A percentile compares a stretch with the other conserved stretches of the same genome.
phyloP scores from a whole-genome alignment of 1,140 invertebrate genomes.

The Nomia melanderi region DNA sequence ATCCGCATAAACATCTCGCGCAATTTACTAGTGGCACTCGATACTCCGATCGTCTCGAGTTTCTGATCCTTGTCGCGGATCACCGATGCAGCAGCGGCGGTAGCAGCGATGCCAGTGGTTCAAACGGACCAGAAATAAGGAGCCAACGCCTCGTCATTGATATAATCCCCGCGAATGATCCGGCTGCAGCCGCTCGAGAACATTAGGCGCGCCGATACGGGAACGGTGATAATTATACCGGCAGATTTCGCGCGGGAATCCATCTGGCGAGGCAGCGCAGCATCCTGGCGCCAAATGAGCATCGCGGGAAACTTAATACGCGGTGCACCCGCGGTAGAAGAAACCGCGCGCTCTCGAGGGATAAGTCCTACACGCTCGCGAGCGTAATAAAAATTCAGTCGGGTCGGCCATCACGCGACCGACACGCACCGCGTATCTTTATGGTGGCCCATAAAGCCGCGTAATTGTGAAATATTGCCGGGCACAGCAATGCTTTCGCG shows the following conservation, averaged over 20 bases:
- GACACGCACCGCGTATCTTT: slow-evolving; percentile 76
- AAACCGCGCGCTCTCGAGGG: slow-evolving; percentile 8
- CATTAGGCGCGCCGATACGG: no score
- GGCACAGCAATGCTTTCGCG: slow-evolving; percentile 61
- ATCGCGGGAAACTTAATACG: slow-evolving; percentile 11
- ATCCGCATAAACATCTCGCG: no score
- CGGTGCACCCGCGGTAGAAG: neutral
- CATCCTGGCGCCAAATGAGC: slow-evolving; percentile 24
- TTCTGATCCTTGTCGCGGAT: no score
- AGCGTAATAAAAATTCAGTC: slow-evolving; percentile 71
- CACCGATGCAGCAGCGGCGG: no score
- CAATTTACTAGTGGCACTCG: no score
- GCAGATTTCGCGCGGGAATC: neutral
- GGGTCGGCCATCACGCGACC: slow-evolving; percentile 71
- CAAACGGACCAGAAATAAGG: no score
- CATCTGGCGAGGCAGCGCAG: neutral
- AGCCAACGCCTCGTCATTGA: no score
- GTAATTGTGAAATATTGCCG: slow-evolving; percentile 78
- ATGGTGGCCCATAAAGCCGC: slow-evolving; percentile 74
- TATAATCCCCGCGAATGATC: no score
- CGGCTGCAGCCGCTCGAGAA: no score
- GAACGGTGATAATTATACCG: neutral
- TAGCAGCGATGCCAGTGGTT: no score
- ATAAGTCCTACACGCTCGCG: slow-evolving; percentile 56
- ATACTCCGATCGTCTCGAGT: no score